Evolutionary conservation across 2,797 vertebrate genomes (phyloP).

Genomic region (Channallabes apus): DNA sequence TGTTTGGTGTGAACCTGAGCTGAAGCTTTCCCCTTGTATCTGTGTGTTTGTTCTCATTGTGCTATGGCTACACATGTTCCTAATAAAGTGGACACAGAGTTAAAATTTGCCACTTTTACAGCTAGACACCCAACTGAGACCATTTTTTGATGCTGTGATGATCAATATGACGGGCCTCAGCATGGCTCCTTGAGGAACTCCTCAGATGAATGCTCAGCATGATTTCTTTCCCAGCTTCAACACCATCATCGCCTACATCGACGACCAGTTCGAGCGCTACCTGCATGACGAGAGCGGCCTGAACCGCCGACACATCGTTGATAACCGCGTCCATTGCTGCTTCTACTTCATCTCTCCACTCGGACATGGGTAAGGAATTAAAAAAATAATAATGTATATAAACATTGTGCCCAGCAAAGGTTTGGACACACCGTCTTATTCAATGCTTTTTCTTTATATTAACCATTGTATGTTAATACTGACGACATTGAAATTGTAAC

Average conservation of each 20-base stretch:
- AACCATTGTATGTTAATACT: too few species aligned
- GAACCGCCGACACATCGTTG: conserved; percentile 93
- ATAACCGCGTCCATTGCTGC: conserved; percentile 97
- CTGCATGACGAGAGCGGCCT: conserved; percentile 97
- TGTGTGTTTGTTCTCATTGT: too few species aligned
- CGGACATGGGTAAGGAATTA: conserved; percentile 86
- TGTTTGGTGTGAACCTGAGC: too few species aligned
- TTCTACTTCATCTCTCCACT: conserved; percentile 99
- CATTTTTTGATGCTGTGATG: not conserved
- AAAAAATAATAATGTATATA: too few species aligned
- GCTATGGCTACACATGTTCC: too few species aligned
- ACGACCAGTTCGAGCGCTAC: conserved; percentile 98
- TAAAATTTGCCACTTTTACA: not conserved
- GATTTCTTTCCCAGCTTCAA: conserved; percentile 80
- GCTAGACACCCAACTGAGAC: not conserved
- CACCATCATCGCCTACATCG: conserved; percentile 96
- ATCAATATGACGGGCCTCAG: too few species aligned
- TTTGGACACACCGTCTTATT: not conserved
- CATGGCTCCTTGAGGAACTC: not conserved
- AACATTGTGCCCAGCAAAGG: too few species aligned
- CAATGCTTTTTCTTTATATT: too few species aligned
- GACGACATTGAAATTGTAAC: too few species aligned
- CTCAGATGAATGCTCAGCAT: not conserved
- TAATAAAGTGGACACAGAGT: too few species aligned
- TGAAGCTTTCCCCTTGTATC: too few species aligned